Evolutionary conservation across 2,888 invertebrate species (phyloP), one percentile per base, ranked within the genome.

Genomic region (Syrista parreyssii): DNA sequence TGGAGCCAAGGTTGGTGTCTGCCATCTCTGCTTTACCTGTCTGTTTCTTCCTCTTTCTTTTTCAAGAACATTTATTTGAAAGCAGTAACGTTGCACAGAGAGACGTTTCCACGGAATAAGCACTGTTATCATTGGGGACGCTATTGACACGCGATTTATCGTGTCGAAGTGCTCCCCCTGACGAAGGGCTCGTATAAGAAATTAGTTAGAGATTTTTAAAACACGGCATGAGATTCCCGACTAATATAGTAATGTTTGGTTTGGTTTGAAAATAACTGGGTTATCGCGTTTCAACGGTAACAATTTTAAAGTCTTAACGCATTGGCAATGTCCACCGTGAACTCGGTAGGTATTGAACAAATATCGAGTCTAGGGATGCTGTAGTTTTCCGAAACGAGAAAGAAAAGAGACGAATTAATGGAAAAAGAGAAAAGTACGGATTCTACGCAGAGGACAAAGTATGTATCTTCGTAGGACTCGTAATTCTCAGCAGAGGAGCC

Each of bases 161-260:
- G 40, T 40, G 40, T 15, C 40, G 40, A 15, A 15, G 15, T 15
- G 40, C 15, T 40, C 40, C 12, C 2, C 69, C 15, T n/a, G 69
- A 23, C 11, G 12, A 40, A 75, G 68, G 72, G 34, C 75, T 72
- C 72, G 75, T 75, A 75, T 12, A 36, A 72, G 75, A 15, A 68
- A 78, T 75, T 78, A 78, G 55, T 75, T 75, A 72, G 73, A 78
- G 74, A 76, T 75, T 81, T 76, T 40, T 40, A 40, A 75, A 82
- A 90, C 84, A 87, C 82, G 84, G 91, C 91, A 90, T 90, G 90
- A 87, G 82, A 86, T 87, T 85, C 85, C 87, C 84, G 84, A 90
- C 89, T 90, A 91, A 91, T 91, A 89, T 89, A 85, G 86, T 89
- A 91, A 89, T 88, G 86, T 88, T 87, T 89, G 89, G 88, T 89